Evolutionary conservation across 2,113 vertebrate genomes (phyloP).

Genomic region (Atlantisia rogersi): DNA sequence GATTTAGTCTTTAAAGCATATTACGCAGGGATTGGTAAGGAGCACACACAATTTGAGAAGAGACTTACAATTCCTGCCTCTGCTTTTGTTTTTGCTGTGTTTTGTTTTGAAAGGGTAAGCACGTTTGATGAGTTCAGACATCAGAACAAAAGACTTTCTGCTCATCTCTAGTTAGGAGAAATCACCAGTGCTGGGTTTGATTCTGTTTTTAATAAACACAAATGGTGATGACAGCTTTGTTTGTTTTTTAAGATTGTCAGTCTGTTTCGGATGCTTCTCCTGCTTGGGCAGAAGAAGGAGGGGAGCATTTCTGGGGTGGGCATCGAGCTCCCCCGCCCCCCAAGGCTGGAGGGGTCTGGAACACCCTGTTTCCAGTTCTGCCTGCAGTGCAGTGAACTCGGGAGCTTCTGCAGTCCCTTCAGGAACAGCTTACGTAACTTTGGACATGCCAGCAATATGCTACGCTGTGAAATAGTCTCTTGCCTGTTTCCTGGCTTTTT

Average conservation of each 20-base stretch:
- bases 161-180: neutral
- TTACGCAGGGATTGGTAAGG: neutral
- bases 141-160: neutral
- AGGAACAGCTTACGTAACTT: neutral
- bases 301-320: neutral
- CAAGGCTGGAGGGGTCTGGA: neutral
- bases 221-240: constrained; percentile 15
- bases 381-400: neutral
- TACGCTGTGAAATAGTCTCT: neutral
- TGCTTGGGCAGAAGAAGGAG: neutral
- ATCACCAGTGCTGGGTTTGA: neutral
- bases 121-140: neutral
- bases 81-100: neutral
- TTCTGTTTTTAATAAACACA: constrained; percentile 43
- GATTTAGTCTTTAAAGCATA: neutral
- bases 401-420: neutral
- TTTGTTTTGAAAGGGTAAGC: neutral
- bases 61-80: neutral
- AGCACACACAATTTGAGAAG: neutral
- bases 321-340: neutral
- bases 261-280: neutral
- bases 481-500: neutral
- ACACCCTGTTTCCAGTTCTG: neutral
- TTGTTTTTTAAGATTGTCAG: neutral
- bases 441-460: neutral